These are phyloP conservation scores for Sinocyclocheilus maitianheensis DNA, from an alignment of 2,113 vertebrate species.

Conservation along the genomic window DNA sequence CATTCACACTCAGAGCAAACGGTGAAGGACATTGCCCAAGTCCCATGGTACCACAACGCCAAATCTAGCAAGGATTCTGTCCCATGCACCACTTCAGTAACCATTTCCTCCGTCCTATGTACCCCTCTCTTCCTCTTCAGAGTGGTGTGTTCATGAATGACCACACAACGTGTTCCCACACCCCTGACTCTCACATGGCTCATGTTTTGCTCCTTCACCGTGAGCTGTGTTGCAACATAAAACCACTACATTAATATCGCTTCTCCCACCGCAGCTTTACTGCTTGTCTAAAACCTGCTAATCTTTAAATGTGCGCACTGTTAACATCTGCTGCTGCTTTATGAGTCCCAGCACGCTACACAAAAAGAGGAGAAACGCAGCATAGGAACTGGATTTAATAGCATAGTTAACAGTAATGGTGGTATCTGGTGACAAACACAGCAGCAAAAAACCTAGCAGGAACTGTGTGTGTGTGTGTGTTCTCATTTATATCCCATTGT, in stretches of 20 bases:
- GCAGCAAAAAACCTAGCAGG: slow-evolving; percentile 9
- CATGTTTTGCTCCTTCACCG: slow-evolving; percentile 58
- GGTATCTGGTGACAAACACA: slow-evolving; percentile 70
- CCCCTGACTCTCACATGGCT: slow-evolving; percentile 66
- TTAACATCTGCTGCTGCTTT: slow-evolving; percentile 98
- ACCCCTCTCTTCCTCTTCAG: slow-evolving; percentile 7
- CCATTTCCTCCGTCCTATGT: slow-evolving; percentile 65
- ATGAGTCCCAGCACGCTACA: slow-evolving; percentile 87
- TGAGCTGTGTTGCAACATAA: slow-evolving; percentile 82
- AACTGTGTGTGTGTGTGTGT: neutral
- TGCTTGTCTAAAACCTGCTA: slow-evolving; percentile 87
- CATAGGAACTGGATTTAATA: slow-evolving; percentile 83
- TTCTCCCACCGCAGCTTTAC: slow-evolving; percentile 93
- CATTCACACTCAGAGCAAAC: neutral
- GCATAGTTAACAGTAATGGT: slow-evolving; percentile 81
- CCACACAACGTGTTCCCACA: slow-evolving; percentile 56
- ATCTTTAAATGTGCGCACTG: slow-evolving; percentile 96
- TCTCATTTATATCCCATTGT: slow-evolving; percentile 35
- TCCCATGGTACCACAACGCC: neutral
- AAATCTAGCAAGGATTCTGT: neutral
- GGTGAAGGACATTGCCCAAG: neutral
- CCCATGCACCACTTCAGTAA: slow-evolving; percentile 52
- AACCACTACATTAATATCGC: slow-evolving; percentile 85
- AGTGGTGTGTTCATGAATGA: slow-evolving; percentile 42
- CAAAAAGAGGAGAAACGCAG: slow-evolving; percentile 56